Evolutionary conservation across 2,113 vertebrate genomes (phyloP).

Genomic region (Glaucidium brasilianum): DNA sequence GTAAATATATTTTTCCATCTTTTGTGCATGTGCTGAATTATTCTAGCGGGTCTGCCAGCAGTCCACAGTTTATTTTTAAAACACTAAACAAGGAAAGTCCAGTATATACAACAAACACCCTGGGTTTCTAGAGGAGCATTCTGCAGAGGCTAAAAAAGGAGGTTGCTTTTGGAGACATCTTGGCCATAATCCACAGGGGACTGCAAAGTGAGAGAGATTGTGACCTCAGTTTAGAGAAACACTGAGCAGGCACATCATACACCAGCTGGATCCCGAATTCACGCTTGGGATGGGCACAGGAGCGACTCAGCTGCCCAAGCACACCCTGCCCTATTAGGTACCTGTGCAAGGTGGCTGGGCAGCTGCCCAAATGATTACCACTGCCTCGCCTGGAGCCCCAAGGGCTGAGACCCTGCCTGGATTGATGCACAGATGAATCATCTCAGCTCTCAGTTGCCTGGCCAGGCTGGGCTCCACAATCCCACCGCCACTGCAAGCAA

Average conservation of each 20-base stretch:
- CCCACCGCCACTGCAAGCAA: not conserved
- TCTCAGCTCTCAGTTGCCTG: not conserved
- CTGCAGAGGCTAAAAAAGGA: slow-evolving; percentile 30
- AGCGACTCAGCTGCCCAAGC: not conserved
- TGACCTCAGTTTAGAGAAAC: not conserved
- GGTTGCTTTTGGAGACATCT: not conserved
- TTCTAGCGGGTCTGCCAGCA: slow-evolving; percentile 21
- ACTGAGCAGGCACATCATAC: not conserved
- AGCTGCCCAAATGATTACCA: not conserved
- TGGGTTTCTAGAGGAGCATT: not conserved
- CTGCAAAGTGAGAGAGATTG: not conserved
- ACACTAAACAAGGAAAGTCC: slow-evolving; percentile 17
- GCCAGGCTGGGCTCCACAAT: not conserved
- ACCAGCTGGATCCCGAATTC: not conserved
- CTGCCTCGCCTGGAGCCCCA: not conserved
- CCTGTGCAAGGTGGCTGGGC: not conserved
- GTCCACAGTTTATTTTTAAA: slow-evolving; percentile 44
- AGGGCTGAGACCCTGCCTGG: not conserved
- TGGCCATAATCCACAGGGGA: not conserved
- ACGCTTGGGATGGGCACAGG: not conserved
- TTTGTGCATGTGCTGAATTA: not conserved
- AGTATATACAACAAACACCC: not conserved
- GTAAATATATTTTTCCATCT: not conserved
- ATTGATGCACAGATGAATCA: not conserved
- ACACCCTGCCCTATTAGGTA: not conserved